Percentiles rank a stretch among this genome's conserved stretches.
Conservation (phyloP, 2,888 invertebrate species). For the Ischnura elegans region DNA sequence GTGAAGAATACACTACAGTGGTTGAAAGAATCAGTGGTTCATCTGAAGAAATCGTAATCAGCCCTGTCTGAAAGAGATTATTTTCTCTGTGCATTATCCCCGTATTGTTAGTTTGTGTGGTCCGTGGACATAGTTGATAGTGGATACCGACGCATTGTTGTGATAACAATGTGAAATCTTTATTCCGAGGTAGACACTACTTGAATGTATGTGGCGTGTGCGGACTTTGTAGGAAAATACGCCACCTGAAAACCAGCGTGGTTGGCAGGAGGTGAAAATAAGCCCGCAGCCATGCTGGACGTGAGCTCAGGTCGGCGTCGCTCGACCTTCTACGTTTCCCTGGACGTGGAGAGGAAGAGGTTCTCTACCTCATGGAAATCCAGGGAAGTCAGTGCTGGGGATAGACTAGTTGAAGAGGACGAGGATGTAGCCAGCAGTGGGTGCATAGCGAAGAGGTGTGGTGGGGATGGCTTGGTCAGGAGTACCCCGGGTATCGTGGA, state of each 20-base stretch:
- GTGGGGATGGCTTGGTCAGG: not conserved
- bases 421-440: not conserved
- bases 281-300: conserved; percentile 77
- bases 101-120: too few relatives aligned
- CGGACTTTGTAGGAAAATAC: not conserved
- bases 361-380: conserved; percentile 80
- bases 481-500: conserved; percentile 76
- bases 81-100: too few relatives aligned
- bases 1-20: too few relatives aligned
- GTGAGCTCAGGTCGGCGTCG: conserved; percentile 81
- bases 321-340: conserved; percentile 88
- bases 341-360: conserved; percentile 82
- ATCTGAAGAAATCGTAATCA: too few relatives aligned
- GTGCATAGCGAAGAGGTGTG: not conserved
- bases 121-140: too few relatives aligned
- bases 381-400: conserved; percentile 26
- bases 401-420: not conserved
- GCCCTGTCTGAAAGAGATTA: too few relatives aligned
- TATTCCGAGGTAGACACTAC: too few relatives aligned
- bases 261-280: conserved; percentile 63
- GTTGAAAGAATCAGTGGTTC: too few relatives aligned
- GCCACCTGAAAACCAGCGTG: not conserved
- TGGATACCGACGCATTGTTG: too few relatives aligned
- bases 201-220: not conserved
- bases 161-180: too few relatives aligned